phyloP scores from a whole-genome alignment of 1,140 invertebrate species.

The Eubasilissa regina region DNA sequence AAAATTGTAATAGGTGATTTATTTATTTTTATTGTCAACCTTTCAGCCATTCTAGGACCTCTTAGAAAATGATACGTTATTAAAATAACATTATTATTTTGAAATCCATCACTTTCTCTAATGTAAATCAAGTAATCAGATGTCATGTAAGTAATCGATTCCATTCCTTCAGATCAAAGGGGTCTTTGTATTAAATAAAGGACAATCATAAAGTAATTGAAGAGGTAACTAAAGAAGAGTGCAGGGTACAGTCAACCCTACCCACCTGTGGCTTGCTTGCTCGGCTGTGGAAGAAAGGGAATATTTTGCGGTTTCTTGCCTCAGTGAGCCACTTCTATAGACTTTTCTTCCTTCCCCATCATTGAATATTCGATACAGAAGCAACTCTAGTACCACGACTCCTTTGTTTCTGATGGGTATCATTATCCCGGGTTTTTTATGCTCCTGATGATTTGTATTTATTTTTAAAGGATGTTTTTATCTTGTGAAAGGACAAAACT shows the following conservation, averaged over 20 bases:
- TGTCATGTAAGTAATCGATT: background rate
- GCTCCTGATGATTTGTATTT: background rate
- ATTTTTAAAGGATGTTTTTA: background rate
- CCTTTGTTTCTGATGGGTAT: conserved; percentile 30
- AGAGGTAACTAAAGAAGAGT: background rate
- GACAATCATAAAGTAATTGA: background rate
- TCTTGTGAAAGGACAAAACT: no score
- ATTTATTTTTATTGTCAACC: no score
- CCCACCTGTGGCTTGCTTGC: conserved; percentile 51
- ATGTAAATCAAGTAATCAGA: no score
- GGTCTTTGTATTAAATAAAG: background rate
- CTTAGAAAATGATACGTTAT: no score
- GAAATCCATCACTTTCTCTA: no score
- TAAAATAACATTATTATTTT: no score
- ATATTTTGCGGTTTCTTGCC: conserved; percentile 55
- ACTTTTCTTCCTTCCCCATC: conserved; percentile 30
- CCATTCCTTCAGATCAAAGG: background rate
- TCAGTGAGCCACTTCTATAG: conserved; percentile 40
- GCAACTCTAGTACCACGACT: background rate
- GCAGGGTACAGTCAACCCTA: background rate
- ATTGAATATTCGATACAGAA: conserved; percentile 19
- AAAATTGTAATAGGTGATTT: no score
- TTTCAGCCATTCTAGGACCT: no score
- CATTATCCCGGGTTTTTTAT: conserved; percentile 29
- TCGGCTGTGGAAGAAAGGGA: conserved; percentile 55